Conservation (phyloP, 2,113 vertebrate genomes). For the Solea solea region DNA sequence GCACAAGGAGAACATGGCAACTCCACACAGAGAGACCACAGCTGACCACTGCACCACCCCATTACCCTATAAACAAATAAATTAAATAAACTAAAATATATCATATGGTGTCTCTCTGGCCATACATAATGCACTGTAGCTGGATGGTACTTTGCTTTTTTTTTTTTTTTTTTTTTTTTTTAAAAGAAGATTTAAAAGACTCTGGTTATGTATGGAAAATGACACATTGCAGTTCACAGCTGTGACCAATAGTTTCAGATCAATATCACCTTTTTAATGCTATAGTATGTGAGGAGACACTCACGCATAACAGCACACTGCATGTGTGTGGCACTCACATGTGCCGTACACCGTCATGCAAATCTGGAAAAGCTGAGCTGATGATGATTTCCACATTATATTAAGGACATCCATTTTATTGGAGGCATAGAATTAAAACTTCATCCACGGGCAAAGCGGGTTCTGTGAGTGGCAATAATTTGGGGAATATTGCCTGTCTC, state of each 20-base stretch:
- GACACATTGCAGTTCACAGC: slow-evolving; percentile 27
- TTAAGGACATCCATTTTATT: slow-evolving; percentile 71
- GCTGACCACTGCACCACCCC: too few relatives aligned
- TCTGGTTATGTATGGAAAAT: slow-evolving; percentile 7
- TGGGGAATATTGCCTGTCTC: slow-evolving; percentile 76
- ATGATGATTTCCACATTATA: slow-evolving; percentile 68
- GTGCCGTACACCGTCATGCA: slow-evolving; percentile 38
- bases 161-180: too few relatives aligned
- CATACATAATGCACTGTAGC: too few relatives aligned
- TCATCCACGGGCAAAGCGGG: slow-evolving; percentile 64
- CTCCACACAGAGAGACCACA: too few relatives aligned
- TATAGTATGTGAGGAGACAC: slow-evolving; percentile 10
- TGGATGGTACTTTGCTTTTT: too few relatives aligned
- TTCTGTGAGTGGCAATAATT: slow-evolving; percentile 78
- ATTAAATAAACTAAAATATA: too few relatives aligned
- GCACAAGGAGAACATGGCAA: too few relatives aligned
- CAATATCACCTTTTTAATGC: slow-evolving; percentile 43
- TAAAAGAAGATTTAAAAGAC: too few relatives aligned
- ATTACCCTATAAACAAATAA: too few relatives aligned
- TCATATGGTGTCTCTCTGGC: too few relatives aligned
- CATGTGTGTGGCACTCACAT: slow-evolving; percentile 26
- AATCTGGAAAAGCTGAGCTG: slow-evolving; percentile 60
- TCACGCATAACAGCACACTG: slow-evolving; percentile 13
- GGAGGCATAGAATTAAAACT: slow-evolving; percentile 72
- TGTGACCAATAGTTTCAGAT: too few relatives aligned